Conservation (phyloP, 2,113 vertebrate genomes). For the Promerops cafer region DNA sequence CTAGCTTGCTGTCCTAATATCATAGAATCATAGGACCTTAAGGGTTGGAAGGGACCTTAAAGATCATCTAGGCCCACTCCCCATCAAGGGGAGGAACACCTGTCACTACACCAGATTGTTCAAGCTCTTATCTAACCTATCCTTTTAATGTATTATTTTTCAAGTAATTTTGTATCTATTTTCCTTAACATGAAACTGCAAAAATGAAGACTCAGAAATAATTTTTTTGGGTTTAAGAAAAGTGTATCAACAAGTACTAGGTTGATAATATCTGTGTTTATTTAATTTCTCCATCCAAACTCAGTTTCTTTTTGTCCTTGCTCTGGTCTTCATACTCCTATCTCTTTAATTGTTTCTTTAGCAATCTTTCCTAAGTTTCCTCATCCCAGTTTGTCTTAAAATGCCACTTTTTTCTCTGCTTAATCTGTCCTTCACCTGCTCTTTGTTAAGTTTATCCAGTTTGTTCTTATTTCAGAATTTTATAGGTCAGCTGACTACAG, state of each 20-base stretch:
- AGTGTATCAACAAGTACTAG: neutral
- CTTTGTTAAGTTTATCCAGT: neutral
- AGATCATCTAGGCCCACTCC: too few species aligned
- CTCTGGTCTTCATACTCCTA: neutral
- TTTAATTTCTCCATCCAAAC: neutral
- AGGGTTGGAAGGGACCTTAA: neutral
- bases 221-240: neutral
- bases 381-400: neutral
- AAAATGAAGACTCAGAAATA: neutral
- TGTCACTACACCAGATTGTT: neutral
- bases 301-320: neutral
- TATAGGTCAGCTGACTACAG: neutral
- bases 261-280: neutral
- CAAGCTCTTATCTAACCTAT: neutral
- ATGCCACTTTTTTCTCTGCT: neutral
- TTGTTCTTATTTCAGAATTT: neutral
- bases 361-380: neutral
- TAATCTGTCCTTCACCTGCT: neutral
- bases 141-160: neutral
- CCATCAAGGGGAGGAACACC: rapidly evolving
- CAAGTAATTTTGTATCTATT: neutral
- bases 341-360: neutral
- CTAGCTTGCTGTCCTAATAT: neutral
- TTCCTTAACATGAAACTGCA: neutral
- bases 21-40: neutral